A percentile compares a stretch with the other conserved stretches of the same genome.
phyloP scores from a whole-genome alignment of 2,888 invertebrate genomes.

The Drosophila nigricruria region DNA sequence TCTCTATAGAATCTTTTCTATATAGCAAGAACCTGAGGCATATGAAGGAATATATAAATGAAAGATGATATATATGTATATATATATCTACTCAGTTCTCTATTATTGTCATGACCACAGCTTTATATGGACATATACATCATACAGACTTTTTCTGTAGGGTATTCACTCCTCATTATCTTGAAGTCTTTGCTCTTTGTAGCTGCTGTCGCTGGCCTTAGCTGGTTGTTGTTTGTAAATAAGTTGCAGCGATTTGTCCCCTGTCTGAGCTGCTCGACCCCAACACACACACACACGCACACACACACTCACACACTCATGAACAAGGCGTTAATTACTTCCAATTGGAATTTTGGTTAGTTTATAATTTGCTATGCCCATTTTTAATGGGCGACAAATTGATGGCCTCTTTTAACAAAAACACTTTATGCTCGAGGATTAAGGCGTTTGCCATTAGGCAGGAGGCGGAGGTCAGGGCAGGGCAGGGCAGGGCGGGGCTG shows the following conservation, averaged over 20 bases:
- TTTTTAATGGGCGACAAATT: constrained; percentile 59
- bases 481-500: background rate
- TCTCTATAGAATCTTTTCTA: too few relatives aligned
- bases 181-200: background rate
- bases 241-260: constrained; percentile 76
- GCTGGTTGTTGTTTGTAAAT: constrained; percentile 57
- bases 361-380: constrained; percentile 61
- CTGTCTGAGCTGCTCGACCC: constrained; percentile 51
- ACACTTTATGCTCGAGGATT: constrained; percentile 39
- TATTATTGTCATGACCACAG: too few relatives aligned
- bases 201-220: constrained; percentile 4
- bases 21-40: too few relatives aligned
- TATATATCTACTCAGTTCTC: too few relatives aligned
- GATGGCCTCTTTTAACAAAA: constrained; percentile 58
- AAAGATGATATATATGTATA: too few relatives aligned
- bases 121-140: too few relatives aligned
- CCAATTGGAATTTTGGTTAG: constrained; percentile 71
- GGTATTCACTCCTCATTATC: background rate
- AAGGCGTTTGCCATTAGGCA: constrained; percentile 1
- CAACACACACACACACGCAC: constrained; percentile 23
- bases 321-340: constrained; percentile 69
- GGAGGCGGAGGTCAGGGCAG: background rate
- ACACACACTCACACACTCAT: constrained; percentile 4
- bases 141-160: background rate
- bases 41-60: too few relatives aligned